Evolutionary conservation across 2,888 invertebrate genomes (phyloP), one percentile per base, ranked within the genome.

Genomic region (Antitype chi): DNA sequence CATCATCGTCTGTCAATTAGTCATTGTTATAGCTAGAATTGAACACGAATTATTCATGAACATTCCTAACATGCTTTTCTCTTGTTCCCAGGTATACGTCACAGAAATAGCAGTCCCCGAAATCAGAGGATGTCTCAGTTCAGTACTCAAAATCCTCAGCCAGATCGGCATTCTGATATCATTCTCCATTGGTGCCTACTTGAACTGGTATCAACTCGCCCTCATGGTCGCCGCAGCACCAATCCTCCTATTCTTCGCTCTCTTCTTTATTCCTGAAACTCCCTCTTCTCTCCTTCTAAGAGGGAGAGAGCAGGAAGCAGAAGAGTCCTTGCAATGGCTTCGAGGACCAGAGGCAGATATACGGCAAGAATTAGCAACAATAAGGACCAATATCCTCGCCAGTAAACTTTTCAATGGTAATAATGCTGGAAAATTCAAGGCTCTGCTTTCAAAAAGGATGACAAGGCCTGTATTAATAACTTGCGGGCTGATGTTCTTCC

Each of bases 21-120:
- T 73, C 17, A 38, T 72, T 20, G 47, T 47, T 60, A 71, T 20
- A 53, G 13, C 23, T 32, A 49, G 64, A 75, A 28, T 20, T 32
- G 20, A 15, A 59, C 17, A 15, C 8, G 38, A 32, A 64, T 70
- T 23, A 77, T 62, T 70, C 62, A 80, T 43, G 13, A 69, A 53
- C 23, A 73, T 76, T 78, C 43, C 70, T 75, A 85, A 80, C 38
- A 57, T 53, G 1, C 15, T 32, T 60, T 84, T 88, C 76, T 82
- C 83, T 94, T 95, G 92, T 94, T 89, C 92, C 8, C 97, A 97
- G 98, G 98, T 99, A 82, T 99, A 99, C 96, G 98, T 99, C 89
- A 98, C 98, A 87, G 99, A 99, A 96, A 98, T 99, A 89, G 98
- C 99, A 28, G 98, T 98, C 57, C 98, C 98, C 47, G 98, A 98